Percentiles rank a stretch among this genome's conserved stretches.
Evolutionary conservation across 1,140 invertebrate genomes (phyloP).

Genomic region (Drosophila sucinea): DNA sequence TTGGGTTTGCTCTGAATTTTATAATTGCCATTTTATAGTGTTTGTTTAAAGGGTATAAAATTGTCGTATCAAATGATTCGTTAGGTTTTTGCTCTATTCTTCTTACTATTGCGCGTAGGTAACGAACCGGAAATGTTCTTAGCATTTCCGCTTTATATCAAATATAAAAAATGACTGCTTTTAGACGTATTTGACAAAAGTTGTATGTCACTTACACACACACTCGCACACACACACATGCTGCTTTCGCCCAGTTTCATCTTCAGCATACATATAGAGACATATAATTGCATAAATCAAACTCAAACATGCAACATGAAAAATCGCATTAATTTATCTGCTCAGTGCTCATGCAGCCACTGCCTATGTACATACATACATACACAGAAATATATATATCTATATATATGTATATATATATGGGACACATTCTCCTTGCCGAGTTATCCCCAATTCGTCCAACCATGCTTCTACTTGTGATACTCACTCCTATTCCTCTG

Average conservation of each 20-base stretch:
- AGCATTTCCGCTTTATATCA: constrained; percentile 75
- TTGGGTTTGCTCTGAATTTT: no score
- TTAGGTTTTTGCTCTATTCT: neutral
- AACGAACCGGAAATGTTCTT: constrained; percentile 73
- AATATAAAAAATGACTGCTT: constrained; percentile 78
- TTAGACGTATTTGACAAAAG: constrained; percentile 80
- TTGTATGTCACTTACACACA: constrained; percentile 63
- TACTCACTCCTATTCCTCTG: constrained; percentile 1
- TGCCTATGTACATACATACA: constrained; percentile 46
- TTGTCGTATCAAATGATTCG: neutral
- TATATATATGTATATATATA: neutral
- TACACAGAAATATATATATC: neutral
- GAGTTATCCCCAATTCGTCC: neutral
- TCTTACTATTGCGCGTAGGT: constrained; percentile 42
- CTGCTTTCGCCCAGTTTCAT: constrained; percentile 8
- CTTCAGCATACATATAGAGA: constrained; percentile 44
- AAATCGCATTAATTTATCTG: constrained; percentile 83
- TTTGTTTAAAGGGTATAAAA: neutral
- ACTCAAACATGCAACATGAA: constrained; percentile 81
- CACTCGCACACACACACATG: constrained; percentile 11
- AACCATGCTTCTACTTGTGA: neutral
- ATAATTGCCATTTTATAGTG: no score
- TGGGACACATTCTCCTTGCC: constrained; percentile 19
- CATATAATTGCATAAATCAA: constrained; percentile 82
- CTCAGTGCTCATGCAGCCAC: constrained; percentile 63